Conservation (phyloP, 2,888 invertebrate species). For the Fragum fragum region DNA sequence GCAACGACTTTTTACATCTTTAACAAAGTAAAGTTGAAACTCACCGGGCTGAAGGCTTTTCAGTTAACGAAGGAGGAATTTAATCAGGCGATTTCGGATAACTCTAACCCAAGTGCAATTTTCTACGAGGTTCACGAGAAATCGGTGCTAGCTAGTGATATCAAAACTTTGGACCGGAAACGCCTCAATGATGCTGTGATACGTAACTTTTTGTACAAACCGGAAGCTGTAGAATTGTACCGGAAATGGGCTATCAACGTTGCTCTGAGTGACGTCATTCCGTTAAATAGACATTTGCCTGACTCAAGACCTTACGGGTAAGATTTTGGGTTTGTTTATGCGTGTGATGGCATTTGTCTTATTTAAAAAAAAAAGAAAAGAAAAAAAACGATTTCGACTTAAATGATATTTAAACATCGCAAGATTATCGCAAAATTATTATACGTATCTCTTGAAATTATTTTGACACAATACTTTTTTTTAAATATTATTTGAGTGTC, state of each 20-base stretch:
- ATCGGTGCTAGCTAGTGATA: slow-evolving; percentile 40
- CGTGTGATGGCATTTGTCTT: too few relatives aligned
- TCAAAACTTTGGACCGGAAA: slow-evolving; percentile 40
- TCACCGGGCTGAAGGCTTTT: slow-evolving; percentile 25
- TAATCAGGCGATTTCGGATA: slow-evolving; percentile 35
- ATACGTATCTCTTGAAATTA: too few relatives aligned
- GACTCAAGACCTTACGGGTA: slow-evolving; percentile 80
- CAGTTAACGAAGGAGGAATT: slow-evolving; percentile 28
- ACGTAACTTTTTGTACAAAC: slow-evolving; percentile 35
- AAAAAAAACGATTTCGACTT: too few relatives aligned
- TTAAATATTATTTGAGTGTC: too few relatives aligned
- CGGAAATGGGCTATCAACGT: slow-evolving; percentile 73
- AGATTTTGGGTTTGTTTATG: too few relatives aligned
- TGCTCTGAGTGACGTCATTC: slow-evolving; percentile 75
- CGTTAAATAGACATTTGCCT: slow-evolving; percentile 78
- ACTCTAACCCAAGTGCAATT: slow-evolving; percentile 47
- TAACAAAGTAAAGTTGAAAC: slow-evolving; percentile 42
- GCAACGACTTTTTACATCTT: slow-evolving; percentile 41
- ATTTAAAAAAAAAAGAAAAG: too few relatives aligned
- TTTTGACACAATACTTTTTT: too few relatives aligned
- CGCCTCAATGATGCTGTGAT: slow-evolving; percentile 22
- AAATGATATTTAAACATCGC: too few relatives aligned
- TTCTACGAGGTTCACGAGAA: slow-evolving; percentile 49
- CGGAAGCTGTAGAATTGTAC: slow-evolving; percentile 21
- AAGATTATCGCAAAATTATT: too few relatives aligned